A percentile compares a stretch with the other conserved stretches of the same genome.
phyloP scores from a whole-genome alignment of 2,797 vertebrate species.

The Fratercula arctica region DNA sequence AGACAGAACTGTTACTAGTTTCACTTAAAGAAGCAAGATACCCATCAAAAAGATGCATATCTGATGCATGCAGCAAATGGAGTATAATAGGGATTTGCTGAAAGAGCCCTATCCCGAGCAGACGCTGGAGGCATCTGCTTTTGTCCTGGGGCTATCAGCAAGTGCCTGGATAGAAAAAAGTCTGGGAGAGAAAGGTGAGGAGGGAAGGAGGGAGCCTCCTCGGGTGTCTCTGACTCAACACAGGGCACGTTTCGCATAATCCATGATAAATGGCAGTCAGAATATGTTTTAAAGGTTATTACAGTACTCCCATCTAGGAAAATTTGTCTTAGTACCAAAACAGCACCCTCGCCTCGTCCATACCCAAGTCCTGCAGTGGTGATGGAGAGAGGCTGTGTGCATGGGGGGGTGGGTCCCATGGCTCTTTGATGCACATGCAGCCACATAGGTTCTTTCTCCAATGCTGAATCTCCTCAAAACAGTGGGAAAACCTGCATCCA shows the following conservation, averaged over 20 bases:
- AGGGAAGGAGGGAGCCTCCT: not conserved
- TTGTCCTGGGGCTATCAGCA: not conserved
- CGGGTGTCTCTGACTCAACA: not conserved
- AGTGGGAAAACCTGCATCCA: not conserved
- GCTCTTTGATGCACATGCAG: rapidly evolving
- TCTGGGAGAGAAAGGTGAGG: not conserved
- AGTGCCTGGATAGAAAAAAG: not conserved
- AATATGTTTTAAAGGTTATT: not conserved
- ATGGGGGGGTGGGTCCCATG: rapidly evolving
- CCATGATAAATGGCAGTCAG: rapidly evolving
- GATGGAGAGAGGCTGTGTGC: not conserved
- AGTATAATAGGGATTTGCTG: not conserved
- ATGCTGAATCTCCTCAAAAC: rapidly evolving
- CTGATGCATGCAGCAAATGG: not conserved
- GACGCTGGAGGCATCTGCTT: not conserved
- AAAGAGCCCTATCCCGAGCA: not conserved
- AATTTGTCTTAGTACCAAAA: not conserved
- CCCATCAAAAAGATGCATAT: not conserved
- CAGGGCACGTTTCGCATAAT: not conserved
- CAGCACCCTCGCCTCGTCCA: rapidly evolving
- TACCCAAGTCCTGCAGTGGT: rapidly evolving
- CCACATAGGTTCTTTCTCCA: rapidly evolving
- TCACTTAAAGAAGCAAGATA: not conserved
- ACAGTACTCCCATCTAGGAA: not conserved
- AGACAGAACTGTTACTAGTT: not conserved